These are phyloP conservation scores for Chascanopsetta lugubris DNA, from an alignment of 2,113 vertebrate species.

Conservation along the genomic window DNA sequence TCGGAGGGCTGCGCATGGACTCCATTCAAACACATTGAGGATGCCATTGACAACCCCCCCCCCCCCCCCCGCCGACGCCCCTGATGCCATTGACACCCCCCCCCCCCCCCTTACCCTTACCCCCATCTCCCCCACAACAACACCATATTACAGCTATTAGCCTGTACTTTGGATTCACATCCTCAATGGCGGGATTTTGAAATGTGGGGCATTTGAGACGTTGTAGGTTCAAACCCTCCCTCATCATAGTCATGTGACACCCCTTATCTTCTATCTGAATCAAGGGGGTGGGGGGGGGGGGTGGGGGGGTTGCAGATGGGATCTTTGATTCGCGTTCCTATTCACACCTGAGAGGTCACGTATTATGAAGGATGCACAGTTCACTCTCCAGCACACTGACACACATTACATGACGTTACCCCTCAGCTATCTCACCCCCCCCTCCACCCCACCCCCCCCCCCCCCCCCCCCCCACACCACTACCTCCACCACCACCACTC, in stretches of 20 bases:
- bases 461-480: conserved; percentile 1
- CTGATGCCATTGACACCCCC: no score
- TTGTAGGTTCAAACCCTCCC: not conserved
- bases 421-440: not conserved
- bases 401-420: conserved; percentile 38
- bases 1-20: conserved; percentile 13
- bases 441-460: conserved; percentile 26
- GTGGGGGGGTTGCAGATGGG: conserved; percentile 37
- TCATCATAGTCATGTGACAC: no score
- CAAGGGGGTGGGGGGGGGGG: conserved; percentile 35
- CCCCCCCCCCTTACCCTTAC: no score
- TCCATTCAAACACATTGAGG: conserved; percentile 34
- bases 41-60: no score
- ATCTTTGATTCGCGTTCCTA: conserved; percentile 42
- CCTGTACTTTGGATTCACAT: not conserved
- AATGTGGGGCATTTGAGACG: not conserved
- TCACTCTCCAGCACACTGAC: conserved; percentile 49
- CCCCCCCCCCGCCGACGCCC: no score
- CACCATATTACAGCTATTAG: no score
- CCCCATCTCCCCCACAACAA: no score
- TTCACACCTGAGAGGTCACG: conserved; percentile 60
- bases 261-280: conserved; percentile 38
- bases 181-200: conserved; percentile 16
- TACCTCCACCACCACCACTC: not conserved
- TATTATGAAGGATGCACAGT: conserved; percentile 58